Evolutionary conservation across 2,888 invertebrate species (phyloP).

Genomic region (Lamellibrachia columna): DNA sequence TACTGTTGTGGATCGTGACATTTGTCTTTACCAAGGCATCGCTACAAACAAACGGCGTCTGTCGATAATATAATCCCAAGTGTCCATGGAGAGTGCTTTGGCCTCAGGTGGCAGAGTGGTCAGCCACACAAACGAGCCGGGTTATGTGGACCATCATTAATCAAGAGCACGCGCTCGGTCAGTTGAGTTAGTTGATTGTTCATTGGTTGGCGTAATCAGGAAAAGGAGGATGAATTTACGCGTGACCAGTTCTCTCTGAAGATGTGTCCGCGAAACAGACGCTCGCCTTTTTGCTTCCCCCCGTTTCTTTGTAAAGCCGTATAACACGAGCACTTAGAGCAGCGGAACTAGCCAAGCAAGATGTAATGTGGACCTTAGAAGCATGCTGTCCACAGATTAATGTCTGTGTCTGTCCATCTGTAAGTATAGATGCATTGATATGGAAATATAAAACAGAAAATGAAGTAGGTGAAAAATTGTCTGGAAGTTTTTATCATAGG

Average conservation of each 20-base stretch:
- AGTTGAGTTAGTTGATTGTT: not conserved
- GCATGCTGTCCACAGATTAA: not conserved
- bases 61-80: not conserved
- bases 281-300: not conserved
- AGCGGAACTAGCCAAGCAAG: not conserved
- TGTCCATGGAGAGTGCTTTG: not conserved
- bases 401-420: not conserved
- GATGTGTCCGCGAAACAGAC: not conserved
- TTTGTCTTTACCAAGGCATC: slow-evolving; percentile 1
- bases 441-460: not conserved
- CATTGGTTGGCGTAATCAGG: not conserved
- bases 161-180: not conserved
- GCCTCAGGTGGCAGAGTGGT: not conserved
- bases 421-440: not conserved
- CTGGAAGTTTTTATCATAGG: not conserved
- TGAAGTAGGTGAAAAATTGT: not conserved
- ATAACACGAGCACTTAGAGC: not conserved
- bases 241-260: not conserved
- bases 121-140: not conserved
- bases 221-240: not conserved
- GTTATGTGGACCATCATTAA: not conserved
- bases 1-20: not conserved
- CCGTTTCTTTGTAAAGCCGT: not conserved
- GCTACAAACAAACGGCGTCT: not conserved
- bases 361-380: not conserved